Base-by-base conservation (phyloP, 2,888 invertebrate species). In the Linyphia triangularis region DNA sequence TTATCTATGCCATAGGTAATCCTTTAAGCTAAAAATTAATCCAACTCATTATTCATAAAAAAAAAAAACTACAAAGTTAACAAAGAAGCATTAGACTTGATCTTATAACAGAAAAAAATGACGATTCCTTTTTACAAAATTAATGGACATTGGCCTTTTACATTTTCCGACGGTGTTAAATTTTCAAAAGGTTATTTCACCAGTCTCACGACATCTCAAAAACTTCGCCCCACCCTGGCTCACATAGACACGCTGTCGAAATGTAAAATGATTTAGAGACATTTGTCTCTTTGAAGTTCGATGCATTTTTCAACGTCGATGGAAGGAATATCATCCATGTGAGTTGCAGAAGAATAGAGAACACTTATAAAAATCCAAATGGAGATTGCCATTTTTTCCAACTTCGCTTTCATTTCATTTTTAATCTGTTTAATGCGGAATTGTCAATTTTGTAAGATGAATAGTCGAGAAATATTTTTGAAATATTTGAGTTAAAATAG, bases 341-440 rank as follows among this genome's bases (percentile, higher is more conserved):
- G 16, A 26, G 26, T 43, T 13, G 9, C 43, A 70, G 40, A n/a
- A 28, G 26, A 51, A 70, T 28, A n/a, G 13, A 19, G 40, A 40
- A 16, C 22, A 51, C 26, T 51, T 16, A 7, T n/a, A 26, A 26
- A 51, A 2, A 24, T 70, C n/a, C 16, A 7, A 43, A 61, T 7
- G 43, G 70, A 61, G 63, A 61, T 0, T 22, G 57, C 9, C 33
- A 61, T 77, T 33, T 37, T 77, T 63, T 37, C 9, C 0, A n/a
- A 16, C 57, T 63, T 59, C 16, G 37, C 40, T 37, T 61, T 3
- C 22, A 19, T 77, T 37, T 3, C 16, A 43, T 63, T 77, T 77
- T 77, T 77, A 77, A 77, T 77, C 77, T 63, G 26, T 63, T 40
- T 77, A 61, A 77, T 63, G 77, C 30, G 37, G 24, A 5, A 7